Percentiles rank a stretch among this genome's conserved stretches.
phyloP scores from a whole-genome alignment of 2,888 invertebrate genomes.

The Eueremaeus valkanovi region DNA sequence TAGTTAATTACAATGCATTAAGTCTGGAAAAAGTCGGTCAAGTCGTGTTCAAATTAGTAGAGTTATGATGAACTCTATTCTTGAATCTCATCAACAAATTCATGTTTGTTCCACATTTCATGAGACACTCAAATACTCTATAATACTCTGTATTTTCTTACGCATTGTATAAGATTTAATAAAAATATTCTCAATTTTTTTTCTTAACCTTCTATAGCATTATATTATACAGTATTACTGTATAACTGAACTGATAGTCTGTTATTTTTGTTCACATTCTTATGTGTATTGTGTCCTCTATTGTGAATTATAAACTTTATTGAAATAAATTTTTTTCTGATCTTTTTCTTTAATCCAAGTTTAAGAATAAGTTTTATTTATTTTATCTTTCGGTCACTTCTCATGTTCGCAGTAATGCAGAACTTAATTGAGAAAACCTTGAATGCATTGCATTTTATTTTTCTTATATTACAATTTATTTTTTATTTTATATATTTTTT shows the following conservation, averaged over 20 bases:
- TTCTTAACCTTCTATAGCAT: neutral
- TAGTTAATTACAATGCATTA: constrained; percentile 9
- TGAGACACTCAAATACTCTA: neutral
- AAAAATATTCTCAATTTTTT: neutral
- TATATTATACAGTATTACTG: too few species aligned
- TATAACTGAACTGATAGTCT: too few species aligned
- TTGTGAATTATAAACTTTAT: neutral
- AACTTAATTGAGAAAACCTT: too few species aligned
- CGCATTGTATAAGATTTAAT: neutral
- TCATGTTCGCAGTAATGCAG: too few species aligned
- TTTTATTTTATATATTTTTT: too few species aligned
- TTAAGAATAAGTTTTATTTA: neutral
- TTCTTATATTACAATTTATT: neutral
- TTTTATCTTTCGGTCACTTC: neutral
- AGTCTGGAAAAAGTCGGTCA: constrained; percentile 11
- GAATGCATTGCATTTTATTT: neutral
- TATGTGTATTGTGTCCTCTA: too few species aligned
- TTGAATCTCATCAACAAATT: neutral
- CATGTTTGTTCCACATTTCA: too few species aligned
- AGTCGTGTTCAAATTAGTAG: neutral
- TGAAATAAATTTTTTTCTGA: neutral
- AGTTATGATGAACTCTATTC: too few species aligned
- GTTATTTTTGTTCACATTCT: too few species aligned
- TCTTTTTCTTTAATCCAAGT: neutral
- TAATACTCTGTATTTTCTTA: neutral